A percentile compares a stretch with the other conserved stretches of the same genome.
phyloP scores from a whole-genome alignment of 2,797 vertebrate genomes.

The Threskiornis aethiopicus region DNA sequence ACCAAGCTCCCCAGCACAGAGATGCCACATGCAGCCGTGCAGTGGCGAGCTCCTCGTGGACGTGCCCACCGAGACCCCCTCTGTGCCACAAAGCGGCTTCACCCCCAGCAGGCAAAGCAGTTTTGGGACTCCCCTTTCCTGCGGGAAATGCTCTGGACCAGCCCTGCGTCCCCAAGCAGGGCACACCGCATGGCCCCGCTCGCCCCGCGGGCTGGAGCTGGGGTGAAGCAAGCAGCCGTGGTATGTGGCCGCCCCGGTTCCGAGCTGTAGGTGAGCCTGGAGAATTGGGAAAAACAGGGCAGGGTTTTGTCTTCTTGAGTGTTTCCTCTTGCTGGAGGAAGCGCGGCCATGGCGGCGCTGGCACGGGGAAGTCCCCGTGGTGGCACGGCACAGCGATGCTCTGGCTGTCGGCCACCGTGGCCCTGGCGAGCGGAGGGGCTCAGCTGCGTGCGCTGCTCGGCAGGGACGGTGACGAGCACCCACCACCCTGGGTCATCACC shows the following conservation, averaged over 20 bases:
- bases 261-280: background rate
- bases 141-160: fast-evolving
- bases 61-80: fast-evolving
- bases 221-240: background rate
- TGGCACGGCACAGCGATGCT: fast-evolving
- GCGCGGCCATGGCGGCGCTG: background rate
- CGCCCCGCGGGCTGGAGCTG: background rate
- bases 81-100: fast-evolving
- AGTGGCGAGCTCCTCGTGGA: fast-evolving
- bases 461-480: fast-evolving
- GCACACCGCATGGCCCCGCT: fast-evolving
- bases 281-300: background rate
- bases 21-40: fast-evolving
- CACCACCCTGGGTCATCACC: fast-evolving
- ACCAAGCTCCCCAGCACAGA: fast-evolving
- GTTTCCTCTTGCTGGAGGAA: background rate
- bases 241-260: background rate
- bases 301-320: background rate
- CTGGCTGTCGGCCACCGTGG: background rate
- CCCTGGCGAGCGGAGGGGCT: background rate
- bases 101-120: background rate
- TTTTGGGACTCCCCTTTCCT: background rate
- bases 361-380: background rate
- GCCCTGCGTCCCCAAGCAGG: fast-evolving
- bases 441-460: fast-evolving